Evolutionary conservation across 2,888 invertebrate genomes (phyloP).

Genomic region (Hydrotaea diabolus): DNA sequence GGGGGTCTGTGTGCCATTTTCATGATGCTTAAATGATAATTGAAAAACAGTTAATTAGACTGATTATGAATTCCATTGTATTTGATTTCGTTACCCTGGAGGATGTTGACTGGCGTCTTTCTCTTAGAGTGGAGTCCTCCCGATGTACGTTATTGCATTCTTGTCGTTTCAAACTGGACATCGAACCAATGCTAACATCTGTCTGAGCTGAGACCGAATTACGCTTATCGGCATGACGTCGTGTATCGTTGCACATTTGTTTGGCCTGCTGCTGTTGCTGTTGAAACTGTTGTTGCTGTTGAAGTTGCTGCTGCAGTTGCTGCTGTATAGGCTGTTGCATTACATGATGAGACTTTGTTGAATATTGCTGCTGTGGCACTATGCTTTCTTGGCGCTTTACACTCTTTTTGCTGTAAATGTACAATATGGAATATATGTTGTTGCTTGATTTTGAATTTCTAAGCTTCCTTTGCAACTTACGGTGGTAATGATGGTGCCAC

Average conservation of each 20-base stretch:
- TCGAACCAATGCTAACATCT: conserved; percentile 76
- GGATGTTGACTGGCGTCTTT: conserved; percentile 77
- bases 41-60: neutral
- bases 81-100: conserved; percentile 69
- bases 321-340: conserved; percentile 71
- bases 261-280: conserved; percentile 61
- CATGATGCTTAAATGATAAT: conserved; percentile 71
- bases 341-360: conserved; percentile 53
- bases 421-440: neutral
- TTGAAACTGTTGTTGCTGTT: conserved; percentile 70
- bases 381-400: conserved; percentile 70
- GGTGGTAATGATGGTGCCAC: conserved; percentile 77
- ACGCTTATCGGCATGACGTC: conserved; percentile 74
- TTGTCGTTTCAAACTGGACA: conserved; percentile 73
- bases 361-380: conserved; percentile 65
- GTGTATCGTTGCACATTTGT: conserved; percentile 61
- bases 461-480: conserved; percentile 68
- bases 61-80: neutral
- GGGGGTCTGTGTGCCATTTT: conserved; percentile 78
- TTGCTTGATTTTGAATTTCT: no score
- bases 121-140: conserved; percentile 74
- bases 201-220: conserved; percentile 80
- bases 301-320: conserved; percentile 74
- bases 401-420: conserved; percentile 73
- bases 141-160: conserved; percentile 73